Percentiles rank a stretch among this genome's conserved stretches.
These are phyloP conservation scores for Daubentonia madagascariensis DNA, from an alignment of 2,113 vertebrate species.

Conservation along the genomic window DNA sequence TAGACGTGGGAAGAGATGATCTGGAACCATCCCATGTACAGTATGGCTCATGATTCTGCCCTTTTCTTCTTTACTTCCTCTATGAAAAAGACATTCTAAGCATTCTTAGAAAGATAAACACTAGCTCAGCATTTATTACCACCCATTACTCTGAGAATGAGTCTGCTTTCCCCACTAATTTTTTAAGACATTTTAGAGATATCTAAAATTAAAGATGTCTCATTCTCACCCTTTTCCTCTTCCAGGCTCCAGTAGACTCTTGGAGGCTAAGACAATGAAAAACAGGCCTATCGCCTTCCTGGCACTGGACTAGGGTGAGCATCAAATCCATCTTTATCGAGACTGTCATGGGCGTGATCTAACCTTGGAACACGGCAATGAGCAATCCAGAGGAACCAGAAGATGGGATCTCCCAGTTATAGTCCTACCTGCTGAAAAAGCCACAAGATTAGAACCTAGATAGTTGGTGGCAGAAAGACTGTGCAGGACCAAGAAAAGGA, in stretches of 20 bases:
- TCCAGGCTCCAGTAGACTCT: not conserved
- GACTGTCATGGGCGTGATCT: not conserved
- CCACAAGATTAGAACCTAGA: not conserved
- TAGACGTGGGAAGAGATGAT: not conserved
- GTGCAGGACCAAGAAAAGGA: not conserved
- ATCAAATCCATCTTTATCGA: not conserved
- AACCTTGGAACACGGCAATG: not conserved
- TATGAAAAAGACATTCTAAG: not conserved
- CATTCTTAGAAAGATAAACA: conserved; percentile 1
- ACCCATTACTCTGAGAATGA: not conserved
- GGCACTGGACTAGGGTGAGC: not conserved
- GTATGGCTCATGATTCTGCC: not conserved
- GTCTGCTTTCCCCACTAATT: not conserved
- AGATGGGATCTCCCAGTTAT: not conserved
- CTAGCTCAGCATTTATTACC: not conserved
- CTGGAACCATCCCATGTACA: not conserved
- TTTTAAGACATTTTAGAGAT: not conserved
- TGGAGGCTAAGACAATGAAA: not conserved
- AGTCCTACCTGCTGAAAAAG: not conserved
- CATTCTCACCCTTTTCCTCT: not conserved
- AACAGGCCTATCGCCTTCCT: not conserved
- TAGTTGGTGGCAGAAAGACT: not conserved
- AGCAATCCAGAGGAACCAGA: not conserved
- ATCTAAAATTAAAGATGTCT: not conserved
- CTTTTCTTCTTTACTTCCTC: not conserved